Evolutionary conservation across 2,797 vertebrate species (phyloP).

Genomic region (Zenarchopterus dispar): DNA sequence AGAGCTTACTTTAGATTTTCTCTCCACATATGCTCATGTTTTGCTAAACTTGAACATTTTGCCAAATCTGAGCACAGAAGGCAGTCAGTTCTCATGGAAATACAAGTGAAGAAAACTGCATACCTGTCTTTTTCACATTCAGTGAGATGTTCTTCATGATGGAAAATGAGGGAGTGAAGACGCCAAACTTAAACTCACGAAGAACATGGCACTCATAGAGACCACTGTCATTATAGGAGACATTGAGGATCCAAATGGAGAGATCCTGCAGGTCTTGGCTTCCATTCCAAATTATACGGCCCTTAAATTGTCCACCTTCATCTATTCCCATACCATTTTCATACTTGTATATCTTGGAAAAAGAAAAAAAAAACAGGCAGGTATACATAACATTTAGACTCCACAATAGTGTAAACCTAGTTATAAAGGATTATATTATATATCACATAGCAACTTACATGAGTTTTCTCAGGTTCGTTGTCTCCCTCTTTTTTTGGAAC

Average conservation of each 20-base stretch:
- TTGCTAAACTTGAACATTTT: conserved; percentile 12
- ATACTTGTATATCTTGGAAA: conserved; percentile 70
- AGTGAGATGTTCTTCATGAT: conserved; percentile 82
- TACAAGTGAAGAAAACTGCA: neutral
- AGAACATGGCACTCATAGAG: conserved; percentile 87
- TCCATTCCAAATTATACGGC: conserved; percentile 89
- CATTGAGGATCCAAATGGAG: conserved; percentile 88
- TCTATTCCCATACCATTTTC: accelerated
- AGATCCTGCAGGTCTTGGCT: conserved; percentile 94
- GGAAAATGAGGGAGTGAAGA: conserved; percentile 79
- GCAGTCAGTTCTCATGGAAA: neutral
- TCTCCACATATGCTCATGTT: neutral
- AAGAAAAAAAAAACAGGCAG: conserved; percentile 10
- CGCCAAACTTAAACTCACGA: conserved; percentile 88
- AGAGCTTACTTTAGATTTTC: no score
- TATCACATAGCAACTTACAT: conserved; percentile 46
- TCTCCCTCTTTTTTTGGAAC: conserved; percentile 24
- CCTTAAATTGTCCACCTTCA: conserved; percentile 77
- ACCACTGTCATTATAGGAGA: conserved; percentile 88
- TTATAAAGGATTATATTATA: neutral
- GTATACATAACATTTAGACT: neutral
- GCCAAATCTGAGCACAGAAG: conserved; percentile 5
- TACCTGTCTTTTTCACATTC: conserved; percentile 88
- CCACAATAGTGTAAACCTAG: neutral
- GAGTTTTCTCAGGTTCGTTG: conserved; percentile 7